Evolutionary conservation across 2,113 vertebrate species (phyloP), one percentile per base, ranked within the genome.

Genomic region (Struthidea cinerea): DNA sequence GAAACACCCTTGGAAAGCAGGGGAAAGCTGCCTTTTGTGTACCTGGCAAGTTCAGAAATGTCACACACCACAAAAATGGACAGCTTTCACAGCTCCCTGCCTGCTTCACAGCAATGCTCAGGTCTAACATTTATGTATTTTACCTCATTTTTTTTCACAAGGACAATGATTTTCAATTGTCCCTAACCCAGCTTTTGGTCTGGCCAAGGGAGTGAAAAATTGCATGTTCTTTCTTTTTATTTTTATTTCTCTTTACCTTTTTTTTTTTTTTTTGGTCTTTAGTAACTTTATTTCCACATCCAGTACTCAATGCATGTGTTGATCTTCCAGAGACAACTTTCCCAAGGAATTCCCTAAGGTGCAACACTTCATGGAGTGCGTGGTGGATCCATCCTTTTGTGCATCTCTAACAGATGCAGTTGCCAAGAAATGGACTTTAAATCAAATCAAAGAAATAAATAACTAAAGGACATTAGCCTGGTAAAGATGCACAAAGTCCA

Each of bases 221-320:
- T 27, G 3, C 8, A 2, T 4, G 0, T 9, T 65, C 3, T 33
- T 73, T n/a, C 1, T 11, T 59, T 59, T 26, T 35, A 4, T 33
- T 81, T 35, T 44, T 44, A 10, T 35, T 64, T 44, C 3, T 53
- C 3, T 78, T n/a, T n/a, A 6, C 7, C 8, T 44, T 10, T 20
- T 22, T 32, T 27, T 65, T 33, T 41, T 30, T 4, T 21, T 50
- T 32, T 21, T 55, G 9, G 2, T 56, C 30, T 60, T 93, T 24
- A 39, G 28, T 41, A 39, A 11, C 46, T 73, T n/a, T 55, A 35
- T 74, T 78, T n/a, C n/a, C n/a, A n/a, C n/a, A n/a, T 67, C 50
- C 46, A n/a, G 11, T 24, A 30, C 35, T 64, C 32, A 30, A 23
- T 3, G 1, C 4, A 7, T 4, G 8, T 24, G 20, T 63, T 39